Percentiles rank a stretch among this genome's conserved stretches.
These are phyloP conservation scores for Globodera ellingtonae DNA, from an alignment of 1,140 invertebrate species.

Conservation along the genomic window DNA sequence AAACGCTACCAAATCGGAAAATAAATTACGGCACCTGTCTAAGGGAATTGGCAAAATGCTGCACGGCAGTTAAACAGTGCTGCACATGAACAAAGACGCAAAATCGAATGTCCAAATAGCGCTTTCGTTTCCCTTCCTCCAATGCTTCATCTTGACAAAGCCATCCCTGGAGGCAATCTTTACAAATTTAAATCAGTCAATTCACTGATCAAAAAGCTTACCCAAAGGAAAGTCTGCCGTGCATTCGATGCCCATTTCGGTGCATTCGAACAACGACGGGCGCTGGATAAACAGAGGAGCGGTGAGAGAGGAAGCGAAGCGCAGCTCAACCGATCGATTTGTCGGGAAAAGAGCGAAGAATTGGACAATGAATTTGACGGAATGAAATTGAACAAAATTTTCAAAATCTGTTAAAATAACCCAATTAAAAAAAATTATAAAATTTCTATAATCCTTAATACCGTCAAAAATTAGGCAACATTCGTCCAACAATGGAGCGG, in stretches of 20 bases:
- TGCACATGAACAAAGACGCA: background rate
- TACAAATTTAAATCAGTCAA: too few species aligned
- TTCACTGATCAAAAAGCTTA: background rate
- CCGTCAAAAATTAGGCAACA: background rate
- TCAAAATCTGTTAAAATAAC: background rate
- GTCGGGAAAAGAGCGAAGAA: background rate
- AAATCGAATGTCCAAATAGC: background rate
- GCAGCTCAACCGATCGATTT: background rate
- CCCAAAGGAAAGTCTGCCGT: background rate
- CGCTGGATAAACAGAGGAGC: background rate
- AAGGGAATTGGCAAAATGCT: background rate
- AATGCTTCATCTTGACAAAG: background rate
- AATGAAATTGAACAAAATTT: background rate
- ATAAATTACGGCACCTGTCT: background rate
- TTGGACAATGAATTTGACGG: background rate
- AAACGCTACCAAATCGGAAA: too few species aligned
- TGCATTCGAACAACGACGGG: background rate
- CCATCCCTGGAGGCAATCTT: background rate
- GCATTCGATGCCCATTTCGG: background rate
- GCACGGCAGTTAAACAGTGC: background rate
- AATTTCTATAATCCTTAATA: background rate
- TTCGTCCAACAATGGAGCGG: background rate
- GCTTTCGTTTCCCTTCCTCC: background rate
- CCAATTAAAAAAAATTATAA: background rate
- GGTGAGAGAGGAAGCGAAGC: background rate